These are phyloP conservation scores for Cremastobaeus sp. DNA, from an alignment of 2,888 invertebrate genomes.

Conservation along the genomic window DNA sequence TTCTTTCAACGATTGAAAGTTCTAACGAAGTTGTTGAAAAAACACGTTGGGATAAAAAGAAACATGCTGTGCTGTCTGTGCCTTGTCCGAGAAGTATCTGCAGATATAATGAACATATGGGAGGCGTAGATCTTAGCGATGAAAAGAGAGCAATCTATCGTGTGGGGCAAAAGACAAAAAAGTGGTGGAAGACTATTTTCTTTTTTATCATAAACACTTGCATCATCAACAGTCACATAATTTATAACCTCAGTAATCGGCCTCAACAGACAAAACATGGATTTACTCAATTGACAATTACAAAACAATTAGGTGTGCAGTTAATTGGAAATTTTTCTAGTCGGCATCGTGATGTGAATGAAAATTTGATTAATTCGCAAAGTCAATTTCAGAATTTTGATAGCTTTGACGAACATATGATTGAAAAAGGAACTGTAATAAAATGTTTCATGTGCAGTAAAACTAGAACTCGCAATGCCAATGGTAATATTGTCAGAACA, in stretches of 20 bases:
- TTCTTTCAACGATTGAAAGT: conserved; percentile 15
- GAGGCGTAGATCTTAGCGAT: conserved; percentile 29
- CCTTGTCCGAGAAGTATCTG: conserved; percentile 6
- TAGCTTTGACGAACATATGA: neutral
- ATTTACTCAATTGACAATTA: conserved; percentile 5
- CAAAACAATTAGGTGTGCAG: neutral
- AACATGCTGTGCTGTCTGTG: neutral
- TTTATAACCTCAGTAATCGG: conserved; percentile 10
- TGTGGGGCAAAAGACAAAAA: conserved; percentile 9
- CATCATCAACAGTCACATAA: conserved; percentile 25
- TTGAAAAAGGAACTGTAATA: neutral
- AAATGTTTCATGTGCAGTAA: neutral
- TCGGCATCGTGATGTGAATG: neutral
- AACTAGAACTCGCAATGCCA: neutral
- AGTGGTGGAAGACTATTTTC: conserved; percentile 34
- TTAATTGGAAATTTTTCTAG: conserved; percentile 26
- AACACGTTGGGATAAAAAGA: conserved; percentile 4
- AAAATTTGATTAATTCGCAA: neutral
- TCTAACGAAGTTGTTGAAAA: conserved; percentile 5
- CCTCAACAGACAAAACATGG: neutral
- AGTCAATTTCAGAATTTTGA: no score
- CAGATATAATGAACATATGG: conserved; percentile 27
- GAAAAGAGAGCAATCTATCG: conserved; percentile 18
- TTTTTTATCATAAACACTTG: conserved; percentile 19
- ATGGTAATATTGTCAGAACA: neutral